These are phyloP conservation scores for Diarsia brunnea DNA, from an alignment of 2,888 invertebrate species.

Conservation along the genomic window DNA sequence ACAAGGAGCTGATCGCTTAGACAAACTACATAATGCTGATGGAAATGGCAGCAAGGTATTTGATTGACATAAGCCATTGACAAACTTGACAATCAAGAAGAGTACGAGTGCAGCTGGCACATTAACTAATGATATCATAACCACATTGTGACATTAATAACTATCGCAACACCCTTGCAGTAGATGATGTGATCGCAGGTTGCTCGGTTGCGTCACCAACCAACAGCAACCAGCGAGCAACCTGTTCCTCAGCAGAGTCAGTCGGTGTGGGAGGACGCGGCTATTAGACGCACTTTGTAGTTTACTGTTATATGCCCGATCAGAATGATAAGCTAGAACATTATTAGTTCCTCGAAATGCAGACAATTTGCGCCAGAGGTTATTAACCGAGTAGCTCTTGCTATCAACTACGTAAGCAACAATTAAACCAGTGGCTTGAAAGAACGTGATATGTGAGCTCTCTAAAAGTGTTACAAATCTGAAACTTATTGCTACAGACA, in stretches of 20 bases:
- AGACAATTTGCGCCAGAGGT: neutral
- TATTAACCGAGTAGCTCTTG: neutral
- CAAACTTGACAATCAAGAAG: neutral
- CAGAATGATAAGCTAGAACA: constrained; percentile 31
- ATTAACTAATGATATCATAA: neutral
- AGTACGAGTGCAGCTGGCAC: neutral
- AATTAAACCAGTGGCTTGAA: neutral
- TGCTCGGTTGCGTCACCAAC: neutral
- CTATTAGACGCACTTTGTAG: constrained; percentile 23
- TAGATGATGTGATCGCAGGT: constrained; percentile 5
- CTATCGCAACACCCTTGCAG: neutral
- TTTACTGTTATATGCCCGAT: constrained; percentile 29
- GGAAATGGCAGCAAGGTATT: neutral
- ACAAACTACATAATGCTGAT: neutral
- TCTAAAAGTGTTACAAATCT: no score
- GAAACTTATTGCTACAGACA: neutral
- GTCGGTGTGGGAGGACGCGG: constrained; percentile 45
- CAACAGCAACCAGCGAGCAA: constrained; percentile 14
- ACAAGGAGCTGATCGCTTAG: neutral
- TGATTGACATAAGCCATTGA: neutral
- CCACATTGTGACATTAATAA: neutral
- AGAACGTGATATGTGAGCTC: neutral
- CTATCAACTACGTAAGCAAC: neutral
- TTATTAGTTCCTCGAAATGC: constrained; percentile 21
- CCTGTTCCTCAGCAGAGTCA: constrained; percentile 30